A percentile compares a stretch with the other conserved stretches of the same genome.
These are phyloP conservation scores for Epistrophella euchroma DNA, from an alignment of 2,888 invertebrate genomes.

Conservation along the genomic window DNA sequence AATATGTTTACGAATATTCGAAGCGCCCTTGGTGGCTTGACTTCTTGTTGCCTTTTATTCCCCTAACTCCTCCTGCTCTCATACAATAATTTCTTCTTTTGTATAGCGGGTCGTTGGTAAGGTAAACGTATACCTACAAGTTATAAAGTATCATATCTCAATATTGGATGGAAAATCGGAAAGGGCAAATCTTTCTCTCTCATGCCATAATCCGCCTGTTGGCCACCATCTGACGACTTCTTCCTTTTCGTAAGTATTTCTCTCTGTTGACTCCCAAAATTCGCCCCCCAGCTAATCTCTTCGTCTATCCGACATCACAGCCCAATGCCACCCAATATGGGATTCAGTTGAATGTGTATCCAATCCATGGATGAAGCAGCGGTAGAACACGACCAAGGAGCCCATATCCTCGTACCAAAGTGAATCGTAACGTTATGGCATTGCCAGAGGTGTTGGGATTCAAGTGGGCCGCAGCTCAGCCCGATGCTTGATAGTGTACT, in stretches of 20 bases:
- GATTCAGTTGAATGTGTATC: slow-evolving; percentile 21
- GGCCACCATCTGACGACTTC: slow-evolving; percentile 64
- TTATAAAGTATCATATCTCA: slow-evolving; percentile 15
- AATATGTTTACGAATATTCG: slow-evolving; percentile 74
- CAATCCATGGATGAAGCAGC: slow-evolving; percentile 1
- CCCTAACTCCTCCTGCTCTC: not conserved
- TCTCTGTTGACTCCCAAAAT: slow-evolving; percentile 64
- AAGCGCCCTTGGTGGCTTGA: slow-evolving; percentile 60
- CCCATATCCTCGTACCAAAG: slow-evolving; percentile 45
- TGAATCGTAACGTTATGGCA: slow-evolving; percentile 71
- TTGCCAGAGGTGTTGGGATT: slow-evolving; percentile 68
- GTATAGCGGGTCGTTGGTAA: not conserved
- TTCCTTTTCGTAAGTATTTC: slow-evolving; percentile 51
- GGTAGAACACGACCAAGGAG: slow-evolving; percentile 53
- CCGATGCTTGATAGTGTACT: slow-evolving; percentile 36
- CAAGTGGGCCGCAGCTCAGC: slow-evolving; percentile 62
- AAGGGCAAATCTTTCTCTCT: slow-evolving; percentile 66
- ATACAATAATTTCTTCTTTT: slow-evolving; percentile 10
- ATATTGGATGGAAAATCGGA: slow-evolving; percentile 44
- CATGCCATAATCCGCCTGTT: slow-evolving; percentile 56
- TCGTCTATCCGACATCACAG: slow-evolving; percentile 70
- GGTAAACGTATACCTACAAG: not conserved
- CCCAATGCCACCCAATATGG: slow-evolving; percentile 60
- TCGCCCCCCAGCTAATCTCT: slow-evolving; percentile 67
- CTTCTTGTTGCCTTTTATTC: slow-evolving; percentile 60